Conservation (phyloP, 2,888 invertebrate species). For the Tipula confusa region DNA sequence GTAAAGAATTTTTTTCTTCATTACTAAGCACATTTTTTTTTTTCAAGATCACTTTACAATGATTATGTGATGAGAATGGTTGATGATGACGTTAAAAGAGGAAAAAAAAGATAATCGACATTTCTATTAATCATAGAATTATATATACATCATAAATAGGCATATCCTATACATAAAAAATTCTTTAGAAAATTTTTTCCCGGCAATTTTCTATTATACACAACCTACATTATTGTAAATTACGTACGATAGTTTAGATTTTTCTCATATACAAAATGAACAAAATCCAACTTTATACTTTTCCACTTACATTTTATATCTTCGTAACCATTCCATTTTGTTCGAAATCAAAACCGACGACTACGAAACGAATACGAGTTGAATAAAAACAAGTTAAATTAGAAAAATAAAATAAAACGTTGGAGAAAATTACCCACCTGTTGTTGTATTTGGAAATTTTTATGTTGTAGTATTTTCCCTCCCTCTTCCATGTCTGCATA, state of each 20-base stretch:
- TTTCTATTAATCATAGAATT: not conserved
- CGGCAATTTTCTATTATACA: not conserved
- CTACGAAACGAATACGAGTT: not conserved
- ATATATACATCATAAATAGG: not conserved
- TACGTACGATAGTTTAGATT: not conserved
- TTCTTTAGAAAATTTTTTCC: not conserved
- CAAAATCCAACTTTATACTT: not conserved
- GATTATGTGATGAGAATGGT: not conserved
- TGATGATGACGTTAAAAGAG: not conserved
- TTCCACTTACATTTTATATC: not conserved
- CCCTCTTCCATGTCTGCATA: not conserved
- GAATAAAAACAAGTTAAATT: not conserved
- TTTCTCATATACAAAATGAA: not conserved
- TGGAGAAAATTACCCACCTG: constrained; percentile 3
- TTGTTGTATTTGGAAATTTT: not conserved
- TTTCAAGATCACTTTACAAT: not conserved
- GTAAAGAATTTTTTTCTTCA: not conserved
- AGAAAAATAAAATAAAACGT: not conserved
- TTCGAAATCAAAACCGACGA: not conserved
- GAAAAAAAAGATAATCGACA: not conserved
- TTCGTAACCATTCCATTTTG: not conserved
- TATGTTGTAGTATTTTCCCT: not conserved
- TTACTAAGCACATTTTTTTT: not conserved
- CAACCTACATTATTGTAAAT: not conserved
- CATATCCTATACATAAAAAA: not conserved